Conservation (phyloP, 2,888 invertebrate genomes). For the Nomada fucata region DNA sequence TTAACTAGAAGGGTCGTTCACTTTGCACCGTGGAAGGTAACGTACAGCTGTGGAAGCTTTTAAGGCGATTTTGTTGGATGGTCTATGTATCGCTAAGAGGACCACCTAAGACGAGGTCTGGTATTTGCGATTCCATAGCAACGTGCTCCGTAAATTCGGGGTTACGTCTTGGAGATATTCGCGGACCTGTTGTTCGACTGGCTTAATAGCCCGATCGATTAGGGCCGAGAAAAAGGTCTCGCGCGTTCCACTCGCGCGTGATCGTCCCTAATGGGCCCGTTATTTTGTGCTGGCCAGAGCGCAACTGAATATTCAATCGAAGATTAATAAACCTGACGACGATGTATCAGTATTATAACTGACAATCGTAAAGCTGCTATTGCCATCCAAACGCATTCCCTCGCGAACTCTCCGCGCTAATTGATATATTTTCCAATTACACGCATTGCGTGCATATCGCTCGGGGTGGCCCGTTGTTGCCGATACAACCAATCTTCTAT, state of each 20-base stretch:
- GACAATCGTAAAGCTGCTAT: constrained; percentile 56
- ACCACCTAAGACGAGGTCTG: constrained; percentile 64
- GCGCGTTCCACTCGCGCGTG: constrained; percentile 44
- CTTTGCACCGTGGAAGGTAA: constrained; percentile 13
- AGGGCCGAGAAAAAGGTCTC: constrained; percentile 56
- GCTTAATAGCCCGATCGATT: constrained; percentile 74
- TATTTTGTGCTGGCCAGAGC: constrained; percentile 65
- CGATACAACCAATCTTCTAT: too few relatives aligned
- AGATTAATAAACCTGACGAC: constrained; percentile 67
- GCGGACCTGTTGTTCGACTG: constrained; percentile 61
- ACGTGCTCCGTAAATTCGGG: constrained; percentile 61
- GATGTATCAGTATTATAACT: constrained; percentile 67
- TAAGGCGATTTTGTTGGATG: constrained; percentile 49
- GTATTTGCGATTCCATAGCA: constrained; percentile 33
- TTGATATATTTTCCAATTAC: neutral
- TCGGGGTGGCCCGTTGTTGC: too few relatives aligned
- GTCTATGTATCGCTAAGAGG: constrained; percentile 53
- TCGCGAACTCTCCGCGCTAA: neutral
- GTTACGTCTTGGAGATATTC: constrained; percentile 54
- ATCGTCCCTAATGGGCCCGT: constrained; percentile 70
- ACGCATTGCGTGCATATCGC: too few relatives aligned
- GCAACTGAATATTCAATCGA: constrained; percentile 76
- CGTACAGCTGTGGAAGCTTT: neutral
- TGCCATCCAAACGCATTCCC: neutral
- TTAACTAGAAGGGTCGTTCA: constrained; percentile 39